Conservation (phyloP, 35 echinoderm and acorn worm genomes). For the Acanthaster planci region DNA sequence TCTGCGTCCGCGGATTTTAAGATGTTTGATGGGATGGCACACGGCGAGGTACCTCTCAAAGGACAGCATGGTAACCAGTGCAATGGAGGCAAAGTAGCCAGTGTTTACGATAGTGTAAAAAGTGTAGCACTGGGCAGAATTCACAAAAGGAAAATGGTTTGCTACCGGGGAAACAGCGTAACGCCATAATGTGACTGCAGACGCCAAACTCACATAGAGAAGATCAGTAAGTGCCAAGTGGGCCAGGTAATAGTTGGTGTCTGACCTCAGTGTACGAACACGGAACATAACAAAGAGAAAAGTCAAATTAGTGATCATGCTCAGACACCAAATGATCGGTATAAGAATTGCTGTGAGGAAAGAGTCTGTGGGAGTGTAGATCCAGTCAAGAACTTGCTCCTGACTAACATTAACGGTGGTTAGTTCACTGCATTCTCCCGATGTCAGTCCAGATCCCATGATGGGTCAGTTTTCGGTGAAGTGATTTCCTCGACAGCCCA, state of each 20-base stretch:
- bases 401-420: neutral
- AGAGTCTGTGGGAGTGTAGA: neutral
- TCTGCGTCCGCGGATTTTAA: conserved; percentile 6
- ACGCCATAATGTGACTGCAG: too few relatives aligned
- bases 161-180: too few relatives aligned
- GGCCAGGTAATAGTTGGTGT: neutral
- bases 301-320: neutral
- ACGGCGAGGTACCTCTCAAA: conserved; percentile 29
- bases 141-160: too few relatives aligned
- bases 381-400: neutral
- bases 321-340: neutral
- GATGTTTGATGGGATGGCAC: conserved; percentile 29
- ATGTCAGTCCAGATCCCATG: too few relatives aligned
- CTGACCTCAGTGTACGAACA: neutral
- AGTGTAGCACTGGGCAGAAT: too few relatives aligned
- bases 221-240: neutral
- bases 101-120: neutral
- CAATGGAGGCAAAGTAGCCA: conserved; percentile 35
- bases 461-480: too few relatives aligned
- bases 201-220: neutral
- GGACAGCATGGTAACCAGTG: conserved; percentile 6
- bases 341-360: neutral
- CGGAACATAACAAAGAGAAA: conserved; percentile 10
- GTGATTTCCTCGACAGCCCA: too few relatives aligned
- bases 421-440: too few relatives aligned